A percentile compares a stretch with the other conserved stretches of the same genome.
These are phyloP conservation scores for Gymnocheta viridis DNA, from an alignment of 2,888 invertebrate genomes.

Conservation along the genomic window DNA sequence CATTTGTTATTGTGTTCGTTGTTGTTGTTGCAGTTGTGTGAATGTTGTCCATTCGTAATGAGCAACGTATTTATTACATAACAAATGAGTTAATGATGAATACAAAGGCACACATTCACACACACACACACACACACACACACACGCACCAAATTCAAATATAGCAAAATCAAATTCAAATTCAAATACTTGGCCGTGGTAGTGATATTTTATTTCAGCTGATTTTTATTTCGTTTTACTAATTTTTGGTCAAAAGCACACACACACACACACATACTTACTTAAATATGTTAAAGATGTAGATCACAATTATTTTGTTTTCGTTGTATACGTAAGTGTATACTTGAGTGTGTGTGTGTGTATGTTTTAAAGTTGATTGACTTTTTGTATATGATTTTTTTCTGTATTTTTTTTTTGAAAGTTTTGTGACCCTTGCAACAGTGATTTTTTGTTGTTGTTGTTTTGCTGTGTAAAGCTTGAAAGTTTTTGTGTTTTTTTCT, in stretches of 20 bases:
- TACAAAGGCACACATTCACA: constrained; percentile 1
- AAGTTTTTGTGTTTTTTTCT: constrained; percentile 46
- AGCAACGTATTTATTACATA: constrained; percentile 59
- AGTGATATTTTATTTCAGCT: constrained; percentile 32
- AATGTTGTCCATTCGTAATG: constrained; percentile 48
- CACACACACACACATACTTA: neutral
- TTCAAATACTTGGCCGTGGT: constrained; percentile 23
- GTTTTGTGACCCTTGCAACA: constrained; percentile 68
- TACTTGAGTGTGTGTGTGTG: neutral
- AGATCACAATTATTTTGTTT: no score
- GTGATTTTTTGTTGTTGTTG: constrained; percentile 49
- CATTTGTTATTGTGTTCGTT: constrained; percentile 26
- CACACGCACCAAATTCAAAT: no score
- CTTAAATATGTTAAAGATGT: constrained; percentile 50
- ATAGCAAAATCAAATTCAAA: neutral
- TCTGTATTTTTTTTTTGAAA: constrained; percentile 49
- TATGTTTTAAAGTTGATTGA: constrained; percentile 63
- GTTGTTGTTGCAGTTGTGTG: constrained; percentile 25
- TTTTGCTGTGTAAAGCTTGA: constrained; percentile 66
- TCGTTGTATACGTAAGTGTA: neutral
- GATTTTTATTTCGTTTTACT: constrained; percentile 25
- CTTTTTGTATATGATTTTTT: constrained; percentile 58
- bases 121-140: no score
- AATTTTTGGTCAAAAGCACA: constrained; percentile 28
- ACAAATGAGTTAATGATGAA: constrained; percentile 47